Base-by-base conservation (phyloP, 2,797 vertebrate genomes). In the Eleutherodactylus coqui region DNA sequence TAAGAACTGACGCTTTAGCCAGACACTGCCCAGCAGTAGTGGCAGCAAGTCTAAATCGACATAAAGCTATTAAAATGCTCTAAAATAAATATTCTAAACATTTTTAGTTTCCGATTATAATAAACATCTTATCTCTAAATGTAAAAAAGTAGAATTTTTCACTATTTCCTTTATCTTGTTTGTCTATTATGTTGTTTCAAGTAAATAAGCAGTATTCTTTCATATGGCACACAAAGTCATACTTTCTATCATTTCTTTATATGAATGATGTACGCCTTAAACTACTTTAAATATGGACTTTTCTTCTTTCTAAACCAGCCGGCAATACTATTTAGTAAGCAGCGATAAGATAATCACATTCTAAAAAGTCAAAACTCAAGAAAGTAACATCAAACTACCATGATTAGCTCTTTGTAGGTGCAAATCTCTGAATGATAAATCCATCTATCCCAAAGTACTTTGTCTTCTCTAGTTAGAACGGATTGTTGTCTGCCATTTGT, bases 191-290 rank as follows among this genome's bases (percentile, higher is more conserved):
- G 36, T 45, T 27, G 43, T 72, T 43, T 38, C 38, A 72, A 72
- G 24, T n/a, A n/a, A 43, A 72, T 36, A 45, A 72, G 38, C 13
- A 72, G 10, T 4, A 2, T 24, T 43, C 5, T 34, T 64, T 70
- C 4, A 69, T 43, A 43, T 72, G 69, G 43, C 38, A 70, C 21
- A 11, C 19, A 72, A 70, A n/a, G 24, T 13, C 36, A 11, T 38
- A 70, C 8, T 9, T 41, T 70, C 7, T 72, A 21, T 14, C 13
- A 43, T 72, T 72, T 27, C 21, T 38, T 38, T 41, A 17, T 17
- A 43, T 27, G 67, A 70, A 41, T 70, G 67, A 70, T 70, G 67
- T 70, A 70, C n/a, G 41, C n/a, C 10, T 24, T n/a, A n/a, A 72
- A 27, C 4, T 41, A n/a, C 27, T 45, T 43, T 43, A 72, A 72